These are phyloP conservation scores for Sebastes iracundus DNA, from an alignment of 2,797 vertebrate species.

Conservation along the genomic window DNA sequence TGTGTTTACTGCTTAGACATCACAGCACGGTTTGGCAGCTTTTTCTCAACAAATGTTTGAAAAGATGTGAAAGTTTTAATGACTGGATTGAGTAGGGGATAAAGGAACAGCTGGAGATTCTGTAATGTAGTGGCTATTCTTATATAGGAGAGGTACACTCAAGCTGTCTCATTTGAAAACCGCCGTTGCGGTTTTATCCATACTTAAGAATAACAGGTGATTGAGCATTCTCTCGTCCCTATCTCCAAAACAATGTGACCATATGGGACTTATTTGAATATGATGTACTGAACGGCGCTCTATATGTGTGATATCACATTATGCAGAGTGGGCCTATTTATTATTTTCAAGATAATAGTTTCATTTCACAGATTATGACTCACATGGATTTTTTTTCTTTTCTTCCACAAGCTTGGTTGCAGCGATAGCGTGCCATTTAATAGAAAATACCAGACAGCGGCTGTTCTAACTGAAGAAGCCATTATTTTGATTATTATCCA, in stretches of 20 bases:
- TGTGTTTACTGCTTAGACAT: constrained; percentile 47
- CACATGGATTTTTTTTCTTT: background rate
- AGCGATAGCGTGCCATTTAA: constrained; percentile 40
- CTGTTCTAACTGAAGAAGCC: constrained; percentile 21
- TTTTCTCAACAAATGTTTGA: constrained; percentile 69
- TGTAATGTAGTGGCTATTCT: constrained; percentile 78
- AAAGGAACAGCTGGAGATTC: constrained; percentile 80
- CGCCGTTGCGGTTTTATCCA: constrained; percentile 56
- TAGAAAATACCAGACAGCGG: constrained; percentile 37
- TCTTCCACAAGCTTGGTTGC: constrained; percentile 9
- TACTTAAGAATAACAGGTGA: constrained; percentile 77
- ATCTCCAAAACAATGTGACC: constrained; percentile 72
- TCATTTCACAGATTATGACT: constrained; percentile 67
- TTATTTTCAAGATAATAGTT: constrained; percentile 69
- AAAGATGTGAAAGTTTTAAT: constrained; percentile 79
- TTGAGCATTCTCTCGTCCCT: constrained; percentile 66
- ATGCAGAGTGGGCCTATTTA: constrained; percentile 60
- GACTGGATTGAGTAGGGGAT: constrained; percentile 74
- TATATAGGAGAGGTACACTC: constrained; percentile 69
- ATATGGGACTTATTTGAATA: constrained; percentile 73
- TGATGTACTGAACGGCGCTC: constrained; percentile 42
- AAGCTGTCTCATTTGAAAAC: constrained; percentile 73
- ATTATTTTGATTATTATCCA: constrained; percentile 60
- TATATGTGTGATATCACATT: constrained; percentile 59
- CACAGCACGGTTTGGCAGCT: constrained; percentile 54